Base-by-base conservation (phyloP, 2,888 invertebrate genomes). In the Caenorhabditis becei region DNA sequence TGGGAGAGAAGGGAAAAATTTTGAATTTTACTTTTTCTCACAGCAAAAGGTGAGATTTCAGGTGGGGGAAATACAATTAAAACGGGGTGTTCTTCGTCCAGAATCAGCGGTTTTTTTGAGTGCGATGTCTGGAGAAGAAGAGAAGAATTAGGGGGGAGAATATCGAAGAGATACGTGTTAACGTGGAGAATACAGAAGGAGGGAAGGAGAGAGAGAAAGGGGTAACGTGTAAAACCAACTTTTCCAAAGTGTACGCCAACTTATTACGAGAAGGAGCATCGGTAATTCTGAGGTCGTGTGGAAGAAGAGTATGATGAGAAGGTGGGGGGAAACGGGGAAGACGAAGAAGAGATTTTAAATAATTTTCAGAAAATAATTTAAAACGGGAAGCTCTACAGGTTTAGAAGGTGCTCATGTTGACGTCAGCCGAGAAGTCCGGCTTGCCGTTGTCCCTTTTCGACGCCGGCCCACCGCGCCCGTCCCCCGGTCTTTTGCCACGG, bases 381-480 rank as follows among this genome's bases (percentile, higher is more conserved):
- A 18, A 24, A 35, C 1, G 41, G 37, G 5, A 5, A 28, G 16
- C 26, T 2, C 4, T 1, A 16, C 28, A n/a, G 20, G 24, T 71
- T 70, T 75, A 87, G 72, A 84, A 87, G n/a, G 82, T 80, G 69
- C 85, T 82, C 87, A 87, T 87, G 70, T 84, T 83, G 44, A 86
- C 86, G 74, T 89, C 89, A 18, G 87, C 83, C 3, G 89, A 83
- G 77, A 87, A 89, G 65, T 89, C 89, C 14, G 83, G 83, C 54
- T 77, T 83, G 35, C 86, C 83, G 62, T 88, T 89, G 54, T 87
- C 89, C 58, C 89, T 83, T 59, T 90, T 90, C 28, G 89, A 85
- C 8, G 88, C 88, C 23, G 90, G 90, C 8, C 90, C 90, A 26
- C 87, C 88, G 28, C 82, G 83, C 62, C 83, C 82, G 67, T 88